A percentile compares a stretch with the other conserved stretches of the same genome.
These are phyloP conservation scores for Forficula auricularia DNA, from an alignment of 1,140 invertebrate genomes.

Conservation along the genomic window DNA sequence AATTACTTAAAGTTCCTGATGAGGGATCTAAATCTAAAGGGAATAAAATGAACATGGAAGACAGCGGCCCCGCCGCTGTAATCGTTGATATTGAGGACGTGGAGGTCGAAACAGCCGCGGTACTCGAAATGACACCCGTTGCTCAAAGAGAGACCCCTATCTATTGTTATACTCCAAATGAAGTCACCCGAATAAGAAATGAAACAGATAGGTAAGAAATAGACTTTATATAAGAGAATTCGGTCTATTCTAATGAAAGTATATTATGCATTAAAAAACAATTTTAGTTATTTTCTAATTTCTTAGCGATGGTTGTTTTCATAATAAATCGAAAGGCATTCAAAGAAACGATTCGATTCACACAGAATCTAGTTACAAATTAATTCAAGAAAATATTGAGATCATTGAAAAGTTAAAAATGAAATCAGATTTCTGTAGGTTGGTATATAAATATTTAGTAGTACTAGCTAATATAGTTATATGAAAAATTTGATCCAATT, in stretches of 20 bases:
- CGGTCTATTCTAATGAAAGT: too few relatives aligned
- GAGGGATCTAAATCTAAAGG: slow-evolving; percentile 24
- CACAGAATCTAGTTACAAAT: slow-evolving; percentile 26
- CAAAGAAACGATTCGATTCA: slow-evolving; percentile 21
- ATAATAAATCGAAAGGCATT: slow-evolving; percentile 4
- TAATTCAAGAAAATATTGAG: slow-evolving; percentile 32
- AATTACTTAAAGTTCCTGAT: slow-evolving; percentile 27
- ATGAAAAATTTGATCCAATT: too few relatives aligned
- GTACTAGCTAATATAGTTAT: too few relatives aligned
- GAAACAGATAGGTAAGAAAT: too few relatives aligned
- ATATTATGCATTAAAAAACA: too few relatives aligned
- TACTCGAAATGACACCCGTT: slow-evolving; percentile 38
- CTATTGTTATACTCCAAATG: slow-evolving; percentile 20
- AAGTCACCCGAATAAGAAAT: slow-evolving; percentile 21
- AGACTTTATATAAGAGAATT: too few relatives aligned
- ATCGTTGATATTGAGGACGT: slow-evolving; percentile 48
- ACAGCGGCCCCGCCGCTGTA: slow-evolving; percentile 41
- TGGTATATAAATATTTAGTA: too few relatives aligned
- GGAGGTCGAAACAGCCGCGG: slow-evolving; percentile 39
- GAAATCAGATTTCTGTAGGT: slow-evolving; percentile 29
- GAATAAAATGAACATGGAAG: slow-evolving; percentile 18
- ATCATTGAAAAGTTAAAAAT: slow-evolving; percentile 27
- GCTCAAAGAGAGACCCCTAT: slow-evolving; percentile 43
- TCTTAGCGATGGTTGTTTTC: too few relatives aligned
- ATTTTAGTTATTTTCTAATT: too few relatives aligned